These are phyloP conservation scores for Philopotamus ludificatus DNA, from an alignment of 1,140 invertebrate species.

Conservation along the genomic window DNA sequence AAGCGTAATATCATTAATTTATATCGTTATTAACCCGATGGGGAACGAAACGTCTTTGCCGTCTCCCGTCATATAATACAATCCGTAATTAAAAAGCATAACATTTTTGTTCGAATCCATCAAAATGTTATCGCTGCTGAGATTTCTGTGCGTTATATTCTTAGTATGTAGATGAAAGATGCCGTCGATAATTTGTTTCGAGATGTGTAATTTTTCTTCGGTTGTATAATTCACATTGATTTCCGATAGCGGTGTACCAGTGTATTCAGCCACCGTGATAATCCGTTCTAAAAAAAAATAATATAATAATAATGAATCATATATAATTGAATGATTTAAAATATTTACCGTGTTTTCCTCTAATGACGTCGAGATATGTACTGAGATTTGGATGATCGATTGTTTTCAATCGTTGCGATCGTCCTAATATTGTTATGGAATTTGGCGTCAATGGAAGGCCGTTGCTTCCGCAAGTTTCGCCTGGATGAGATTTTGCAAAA, in stretches of 20 bases:
- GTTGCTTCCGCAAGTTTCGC: conserved; percentile 92
- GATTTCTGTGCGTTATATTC: conserved; percentile 75
- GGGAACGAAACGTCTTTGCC: conserved; percentile 88
- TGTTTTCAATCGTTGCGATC: conserved; percentile 80
- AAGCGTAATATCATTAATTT: conserved; percentile 12
- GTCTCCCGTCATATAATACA: conserved; percentile 86
- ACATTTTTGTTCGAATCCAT: conserved; percentile 69
- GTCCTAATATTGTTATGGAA: conserved; percentile 90
- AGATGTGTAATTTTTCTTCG: conserved; percentile 61
- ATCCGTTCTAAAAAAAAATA: conserved; percentile 72
- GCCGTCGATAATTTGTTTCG: conserved; percentile 70
- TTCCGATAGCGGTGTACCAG: conserved; percentile 63
- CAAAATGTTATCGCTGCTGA: conserved; percentile 83
- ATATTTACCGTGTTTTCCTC: conserved; percentile 90
- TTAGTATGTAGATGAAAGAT: conserved; percentile 72
- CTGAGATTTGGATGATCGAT: conserved; percentile 81
- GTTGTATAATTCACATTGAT: conserved; percentile 51
- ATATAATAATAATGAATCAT: conserved; percentile 30
- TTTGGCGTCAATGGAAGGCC: conserved; percentile 94
- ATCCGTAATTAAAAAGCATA: conserved; percentile 89
- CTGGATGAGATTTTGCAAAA: conserved; percentile 85
- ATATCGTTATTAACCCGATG: conserved; percentile 69
- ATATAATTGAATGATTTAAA: conserved; percentile 30
- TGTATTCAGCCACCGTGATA: conserved; percentile 85
- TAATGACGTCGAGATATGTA: conserved; percentile 85